Percentiles rank a stretch among this genome's conserved stretches.
Evolutionary conservation across 2,797 vertebrate species (phyloP).

Genomic region (Gambelia wislizenii): DNA sequence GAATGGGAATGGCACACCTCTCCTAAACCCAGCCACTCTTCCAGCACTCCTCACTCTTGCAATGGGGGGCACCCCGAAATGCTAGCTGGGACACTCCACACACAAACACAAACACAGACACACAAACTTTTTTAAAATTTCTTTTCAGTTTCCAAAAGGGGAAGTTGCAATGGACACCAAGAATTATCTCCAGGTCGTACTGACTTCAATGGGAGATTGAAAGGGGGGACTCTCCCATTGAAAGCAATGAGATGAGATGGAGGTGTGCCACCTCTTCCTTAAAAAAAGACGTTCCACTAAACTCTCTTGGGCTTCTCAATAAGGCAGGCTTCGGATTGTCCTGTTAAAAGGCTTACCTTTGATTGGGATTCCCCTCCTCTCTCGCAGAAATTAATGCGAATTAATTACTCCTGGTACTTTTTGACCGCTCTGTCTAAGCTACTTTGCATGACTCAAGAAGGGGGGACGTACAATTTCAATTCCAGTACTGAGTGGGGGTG

Average conservation of each 20-base stretch:
- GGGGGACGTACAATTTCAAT: not conserved
- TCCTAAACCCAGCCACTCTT: not conserved
- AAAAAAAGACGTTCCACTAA: no score
- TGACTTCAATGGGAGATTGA: not conserved
- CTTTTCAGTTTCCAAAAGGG: not conserved
- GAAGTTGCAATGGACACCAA: not conserved
- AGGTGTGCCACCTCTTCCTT: not conserved
- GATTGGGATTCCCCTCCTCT: not conserved
- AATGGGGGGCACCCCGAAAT: not conserved
- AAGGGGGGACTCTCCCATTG: not conserved
- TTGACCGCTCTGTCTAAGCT: not conserved
- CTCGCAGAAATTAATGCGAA: not conserved
- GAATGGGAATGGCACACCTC: not conserved
- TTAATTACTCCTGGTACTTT: not conserved
- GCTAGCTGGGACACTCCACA: no score
- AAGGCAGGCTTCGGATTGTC: not conserved
- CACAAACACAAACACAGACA: not conserved
- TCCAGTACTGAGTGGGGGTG: not conserved
- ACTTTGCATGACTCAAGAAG: not conserved
- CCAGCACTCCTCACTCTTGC: not conserved
- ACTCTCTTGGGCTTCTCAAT: not conserved
- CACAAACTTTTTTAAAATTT: not conserved
- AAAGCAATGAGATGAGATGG: not conserved
- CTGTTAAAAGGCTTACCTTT: not conserved
- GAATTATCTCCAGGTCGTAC: not conserved